Evolutionary conservation across 2,113 vertebrate genomes (phyloP).

Genomic region (Australoheros scitulus): DNA sequence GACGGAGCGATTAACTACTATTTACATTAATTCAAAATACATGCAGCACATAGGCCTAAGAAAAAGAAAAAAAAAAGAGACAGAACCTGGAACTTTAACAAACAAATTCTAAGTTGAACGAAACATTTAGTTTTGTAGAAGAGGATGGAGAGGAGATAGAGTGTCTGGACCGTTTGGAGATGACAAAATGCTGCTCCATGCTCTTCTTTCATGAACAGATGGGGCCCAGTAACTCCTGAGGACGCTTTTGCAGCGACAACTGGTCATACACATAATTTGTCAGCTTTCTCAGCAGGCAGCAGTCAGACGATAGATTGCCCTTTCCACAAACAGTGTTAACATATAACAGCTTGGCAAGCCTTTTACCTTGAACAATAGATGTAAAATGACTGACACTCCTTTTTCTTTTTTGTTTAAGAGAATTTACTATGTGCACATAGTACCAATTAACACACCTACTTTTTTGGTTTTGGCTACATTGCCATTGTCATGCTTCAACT

Average conservation of each 20-base stretch:
- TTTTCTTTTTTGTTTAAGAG: background rate
- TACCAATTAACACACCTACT: background rate
- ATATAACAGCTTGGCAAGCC: background rate
- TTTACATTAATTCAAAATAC: background rate
- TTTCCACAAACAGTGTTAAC: background rate
- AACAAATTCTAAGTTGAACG: background rate
- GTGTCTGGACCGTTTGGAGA: background rate
- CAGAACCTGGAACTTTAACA: background rate
- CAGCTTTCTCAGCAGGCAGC: background rate
- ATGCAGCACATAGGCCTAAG: background rate
- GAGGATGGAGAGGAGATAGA: background rate
- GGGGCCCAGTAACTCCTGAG: background rate
- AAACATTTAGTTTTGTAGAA: background rate
- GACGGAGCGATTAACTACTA: background rate
- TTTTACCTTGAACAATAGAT: background rate
- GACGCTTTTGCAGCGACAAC: slow-evolving; percentile 4
- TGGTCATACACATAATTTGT: background rate
- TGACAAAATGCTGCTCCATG: background rate
- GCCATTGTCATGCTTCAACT: background rate
- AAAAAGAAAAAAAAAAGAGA: background rate
- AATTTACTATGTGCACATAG: background rate
- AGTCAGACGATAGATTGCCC: background rate
- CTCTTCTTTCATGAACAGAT: slow-evolving; percentile 1
- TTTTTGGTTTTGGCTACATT: background rate
- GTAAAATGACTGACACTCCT: background rate